Conservation (phyloP, 2,797 vertebrate genomes). For the Mormyrus proboscirostris region DNA sequence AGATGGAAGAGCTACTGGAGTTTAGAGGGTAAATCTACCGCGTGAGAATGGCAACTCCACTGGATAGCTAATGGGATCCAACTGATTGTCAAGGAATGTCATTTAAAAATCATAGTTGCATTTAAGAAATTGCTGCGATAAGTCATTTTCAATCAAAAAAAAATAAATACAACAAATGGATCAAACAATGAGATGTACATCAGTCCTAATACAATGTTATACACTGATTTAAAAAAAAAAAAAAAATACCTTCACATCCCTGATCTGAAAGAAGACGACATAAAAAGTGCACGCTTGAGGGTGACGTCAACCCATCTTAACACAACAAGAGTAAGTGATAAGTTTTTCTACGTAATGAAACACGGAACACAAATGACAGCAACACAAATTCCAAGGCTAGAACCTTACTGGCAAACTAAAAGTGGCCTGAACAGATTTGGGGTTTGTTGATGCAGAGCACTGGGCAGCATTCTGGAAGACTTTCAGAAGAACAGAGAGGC, state of each 20-base stretch:
- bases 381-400: not conserved
- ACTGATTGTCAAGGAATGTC: constrained; percentile 42
- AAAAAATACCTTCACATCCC: constrained; percentile 5
- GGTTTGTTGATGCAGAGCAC: not conserved
- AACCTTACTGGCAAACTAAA: not conserved
- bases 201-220: constrained; percentile 37
- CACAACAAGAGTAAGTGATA: not conserved
- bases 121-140: constrained; percentile 8
- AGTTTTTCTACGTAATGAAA: constrained; percentile 37
- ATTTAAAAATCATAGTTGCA: not conserved
- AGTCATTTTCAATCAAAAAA: constrained; percentile 18
- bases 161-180: not conserved
- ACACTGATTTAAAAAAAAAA: constrained; percentile 17
- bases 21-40: not conserved
- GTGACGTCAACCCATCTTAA: constrained; percentile 5
- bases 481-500: not conserved
- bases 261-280: constrained; percentile 27
- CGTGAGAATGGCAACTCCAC: constrained; percentile 4
- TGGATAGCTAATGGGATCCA: constrained; percentile 19
- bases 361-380: not conserved
- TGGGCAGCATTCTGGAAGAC: not conserved
- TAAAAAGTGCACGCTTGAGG: constrained; percentile 23
- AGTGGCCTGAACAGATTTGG: not conserved
- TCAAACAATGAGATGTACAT: constrained; percentile 19
- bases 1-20: not conserved